Evolutionary conservation across 2,113 vertebrate species (phyloP), one percentile per base, ranked within the genome.

Genomic region (Channa maculata): DNA sequence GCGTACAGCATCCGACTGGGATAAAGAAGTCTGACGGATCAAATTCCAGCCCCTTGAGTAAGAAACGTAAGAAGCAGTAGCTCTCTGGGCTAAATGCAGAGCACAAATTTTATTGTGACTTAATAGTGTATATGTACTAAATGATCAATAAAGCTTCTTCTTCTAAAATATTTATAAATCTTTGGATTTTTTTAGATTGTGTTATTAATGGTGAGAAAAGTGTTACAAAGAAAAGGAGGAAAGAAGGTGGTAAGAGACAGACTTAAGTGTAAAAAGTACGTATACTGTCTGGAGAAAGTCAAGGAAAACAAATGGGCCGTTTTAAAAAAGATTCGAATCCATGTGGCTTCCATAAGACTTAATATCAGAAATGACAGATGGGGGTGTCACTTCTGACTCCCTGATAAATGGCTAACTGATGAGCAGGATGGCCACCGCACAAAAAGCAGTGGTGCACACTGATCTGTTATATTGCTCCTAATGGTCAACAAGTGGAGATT

Each of bases 401-500:
- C 8, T 11, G 8, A 44, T 37, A 44, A 58, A 38, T 41, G 1
- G 51, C 5, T 39, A 10, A 62, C 57, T 7, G 4, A 50, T 36
- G 3, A 45, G 14, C 46, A 36, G 44, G 64, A 50, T 24, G 43
- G 5, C 62, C 63, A 15, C 38, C 24, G 4, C 6, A 61, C 48
- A 60, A 72, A 44, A 71, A 41, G 10, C 37, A 51, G 55, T 5
- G 57, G 11, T 5, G 7, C 43, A 45, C 8, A 37, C 13, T 44
- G 48, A 45, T 52, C 13, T 44, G 48, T 37, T 52, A 15, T 6
- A 74, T 48, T 59, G 11, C 24, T 10, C 43, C 11, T 59, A 67
- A 71, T 67, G 65, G 24, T n/a, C 15, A 69, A 39, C 10, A 63
- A 67, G 61, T 49, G 37, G 13, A 34, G 50, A n/a, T 72, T 67